Conservation (phyloP, 2,113 vertebrate genomes). For the Saguinus midas region DNA sequence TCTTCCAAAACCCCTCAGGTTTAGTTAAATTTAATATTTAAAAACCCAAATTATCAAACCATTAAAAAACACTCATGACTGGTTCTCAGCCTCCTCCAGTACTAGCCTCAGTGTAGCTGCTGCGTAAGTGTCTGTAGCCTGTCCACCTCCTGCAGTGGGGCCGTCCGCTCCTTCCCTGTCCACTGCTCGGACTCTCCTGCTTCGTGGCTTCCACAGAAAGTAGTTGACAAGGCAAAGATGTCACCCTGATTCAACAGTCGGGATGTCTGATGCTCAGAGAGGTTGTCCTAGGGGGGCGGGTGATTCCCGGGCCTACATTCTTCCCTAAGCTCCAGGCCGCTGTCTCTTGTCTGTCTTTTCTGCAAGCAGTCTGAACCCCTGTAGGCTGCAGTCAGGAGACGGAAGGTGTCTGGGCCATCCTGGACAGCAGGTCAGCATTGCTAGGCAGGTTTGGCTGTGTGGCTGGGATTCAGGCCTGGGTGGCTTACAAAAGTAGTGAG, state of each 20-base stretch:
- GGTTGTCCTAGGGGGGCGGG: no score
- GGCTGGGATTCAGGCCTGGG: accelerated
- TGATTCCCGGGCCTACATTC: accelerated
- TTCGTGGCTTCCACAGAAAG: neutral
- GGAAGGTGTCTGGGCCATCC: neutral
- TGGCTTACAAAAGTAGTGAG: no score
- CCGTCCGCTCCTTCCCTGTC: accelerated
- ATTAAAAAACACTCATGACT: neutral
- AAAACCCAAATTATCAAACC: neutral
- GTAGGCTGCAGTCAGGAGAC: neutral
- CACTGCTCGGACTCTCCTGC: neutral
- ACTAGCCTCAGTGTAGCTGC: neutral
- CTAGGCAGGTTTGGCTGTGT: neutral
- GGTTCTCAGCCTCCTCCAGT: neutral
- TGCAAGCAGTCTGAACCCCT: neutral
- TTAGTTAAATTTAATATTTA: neutral
- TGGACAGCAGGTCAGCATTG: accelerated
- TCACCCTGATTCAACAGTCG: neutral
- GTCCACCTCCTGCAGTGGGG: accelerated
- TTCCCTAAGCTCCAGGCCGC: neutral
- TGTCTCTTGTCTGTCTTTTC: neutral
- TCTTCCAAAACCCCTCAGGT: neutral
- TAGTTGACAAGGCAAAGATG: no score
- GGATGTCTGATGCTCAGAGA: neutral
- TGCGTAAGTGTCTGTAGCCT: accelerated